Conservation (phyloP, 1,140 invertebrate species). For the Lutraria rhynchaena region DNA sequence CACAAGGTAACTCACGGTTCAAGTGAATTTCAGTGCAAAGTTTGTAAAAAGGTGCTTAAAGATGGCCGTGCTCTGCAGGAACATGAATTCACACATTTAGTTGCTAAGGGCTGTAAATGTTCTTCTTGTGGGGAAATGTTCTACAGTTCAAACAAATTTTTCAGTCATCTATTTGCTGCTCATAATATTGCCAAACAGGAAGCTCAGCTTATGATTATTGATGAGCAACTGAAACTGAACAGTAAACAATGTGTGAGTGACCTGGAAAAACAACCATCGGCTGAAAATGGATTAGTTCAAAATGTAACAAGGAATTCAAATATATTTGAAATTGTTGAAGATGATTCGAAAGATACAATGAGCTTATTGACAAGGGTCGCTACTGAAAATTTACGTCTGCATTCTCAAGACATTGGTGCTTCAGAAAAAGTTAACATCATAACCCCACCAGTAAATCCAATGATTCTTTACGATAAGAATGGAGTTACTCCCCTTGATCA, state of each 20-base stretch:
- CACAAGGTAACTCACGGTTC: constrained; percentile 26
- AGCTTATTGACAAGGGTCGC: constrained; percentile 43
- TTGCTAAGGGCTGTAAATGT: constrained; percentile 35
- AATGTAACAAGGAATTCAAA: too few relatives aligned
- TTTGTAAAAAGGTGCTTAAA: constrained; percentile 29
- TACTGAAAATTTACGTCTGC: constrained; percentile 50
- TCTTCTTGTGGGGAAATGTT: constrained; percentile 31
- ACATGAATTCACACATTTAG: constrained; percentile 19
- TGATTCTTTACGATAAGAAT: constrained; percentile 44
- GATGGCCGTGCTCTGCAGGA: constrained; percentile 21
- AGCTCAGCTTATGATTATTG: constrained; percentile 31
- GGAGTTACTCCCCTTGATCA: constrained; percentile 16
- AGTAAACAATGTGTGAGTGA: neutral
- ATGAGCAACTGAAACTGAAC: constrained; percentile 12
- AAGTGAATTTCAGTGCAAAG: constrained; percentile 26
- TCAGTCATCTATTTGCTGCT: constrained; percentile 35
- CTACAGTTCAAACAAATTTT: constrained; percentile 33
- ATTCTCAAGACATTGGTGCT: constrained; percentile 35
- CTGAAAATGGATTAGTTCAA: neutral
- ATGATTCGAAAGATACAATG: constrained; percentile 25
- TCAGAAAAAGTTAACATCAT: constrained; percentile 12
- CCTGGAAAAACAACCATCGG: neutral
- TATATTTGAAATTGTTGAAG: neutral
- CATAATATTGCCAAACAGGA: constrained; percentile 41
- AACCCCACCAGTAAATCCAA: constrained; percentile 38